phyloP scores from a whole-genome alignment of 2,888 invertebrate species.

The Branchipolynoe longqiensis region DNA sequence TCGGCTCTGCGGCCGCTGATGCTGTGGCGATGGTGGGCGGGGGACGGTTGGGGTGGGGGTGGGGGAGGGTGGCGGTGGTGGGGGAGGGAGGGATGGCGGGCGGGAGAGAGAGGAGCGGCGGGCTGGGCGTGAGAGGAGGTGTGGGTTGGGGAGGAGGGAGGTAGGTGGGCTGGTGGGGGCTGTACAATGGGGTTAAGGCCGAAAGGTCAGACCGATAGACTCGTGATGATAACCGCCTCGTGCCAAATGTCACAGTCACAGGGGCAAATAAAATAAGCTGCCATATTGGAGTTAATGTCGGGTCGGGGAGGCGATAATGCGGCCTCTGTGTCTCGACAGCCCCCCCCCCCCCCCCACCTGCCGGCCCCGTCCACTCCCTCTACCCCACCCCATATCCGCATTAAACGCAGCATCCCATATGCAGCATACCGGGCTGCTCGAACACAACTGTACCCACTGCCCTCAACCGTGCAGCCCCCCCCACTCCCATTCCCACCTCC shows the following conservation, averaged over 20 bases:
- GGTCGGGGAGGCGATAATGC: conserved; percentile 18
- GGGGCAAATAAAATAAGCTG: conserved; percentile 31
- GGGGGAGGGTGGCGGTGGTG: neutral
- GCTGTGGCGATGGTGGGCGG: neutral
- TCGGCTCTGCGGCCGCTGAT: neutral
- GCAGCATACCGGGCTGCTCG: too few relatives aligned
- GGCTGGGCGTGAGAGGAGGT: neutral
- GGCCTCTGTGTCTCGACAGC: neutral
- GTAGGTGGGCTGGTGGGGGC: neutral
- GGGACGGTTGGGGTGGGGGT: neutral
- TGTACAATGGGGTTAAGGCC: neutral
- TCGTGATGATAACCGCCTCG: conserved; percentile 17
- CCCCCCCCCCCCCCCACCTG: neutral
- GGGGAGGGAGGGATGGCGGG: neutral
- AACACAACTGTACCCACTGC: too few relatives aligned
- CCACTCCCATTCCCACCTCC: too few relatives aligned
- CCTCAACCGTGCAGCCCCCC: too few relatives aligned
- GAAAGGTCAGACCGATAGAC: conserved; percentile 33
- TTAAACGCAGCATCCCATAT: too few relatives aligned
- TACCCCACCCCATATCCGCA: too few relatives aligned
- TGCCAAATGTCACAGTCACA: conserved; percentile 41
- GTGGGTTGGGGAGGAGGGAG: neutral
- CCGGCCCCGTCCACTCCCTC: neutral
- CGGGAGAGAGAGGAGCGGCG: neutral
- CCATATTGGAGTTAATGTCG: conserved; percentile 25